Evolutionary conservation across 2,797 vertebrate species (phyloP).

Genomic region (Dendrocincla tyrannina): DNA sequence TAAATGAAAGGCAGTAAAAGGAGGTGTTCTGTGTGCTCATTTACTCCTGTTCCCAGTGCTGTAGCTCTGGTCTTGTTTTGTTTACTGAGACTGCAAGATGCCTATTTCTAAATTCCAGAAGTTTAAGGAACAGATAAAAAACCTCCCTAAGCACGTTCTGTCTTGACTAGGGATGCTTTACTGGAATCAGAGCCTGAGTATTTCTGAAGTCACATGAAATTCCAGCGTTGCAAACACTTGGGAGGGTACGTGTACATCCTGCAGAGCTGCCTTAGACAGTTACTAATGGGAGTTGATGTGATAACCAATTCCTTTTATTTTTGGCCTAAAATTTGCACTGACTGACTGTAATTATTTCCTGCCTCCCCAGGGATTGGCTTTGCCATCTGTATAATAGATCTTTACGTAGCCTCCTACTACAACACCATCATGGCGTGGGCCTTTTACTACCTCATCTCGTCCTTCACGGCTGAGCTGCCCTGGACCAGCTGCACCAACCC

Average conservation of each 20-base stretch:
- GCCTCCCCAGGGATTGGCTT: slow-evolving; percentile 89
- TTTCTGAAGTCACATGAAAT: not conserved
- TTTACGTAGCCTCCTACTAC: slow-evolving; percentile 97
- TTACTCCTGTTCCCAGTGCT: not conserved
- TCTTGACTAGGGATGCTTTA: not conserved
- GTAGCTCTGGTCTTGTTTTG: not conserved
- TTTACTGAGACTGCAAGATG: not conserved
- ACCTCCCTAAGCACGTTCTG: not conserved
- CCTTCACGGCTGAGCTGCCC: slow-evolving; percentile 87
- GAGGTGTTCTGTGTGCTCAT: not conserved
- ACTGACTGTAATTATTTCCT: not conserved
- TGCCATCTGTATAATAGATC: slow-evolving; percentile 95
- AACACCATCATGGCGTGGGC: slow-evolving; percentile 99
- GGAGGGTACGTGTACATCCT: not conserved
- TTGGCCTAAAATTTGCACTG: not conserved
- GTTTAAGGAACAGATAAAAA: not conserved
- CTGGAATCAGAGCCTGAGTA: not conserved
- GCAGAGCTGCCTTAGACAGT: not conserved
- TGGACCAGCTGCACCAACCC: slow-evolving; percentile 92
- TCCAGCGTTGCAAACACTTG: not conserved
- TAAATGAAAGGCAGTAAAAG: not conserved
- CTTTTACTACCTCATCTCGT: slow-evolving; percentile 95
- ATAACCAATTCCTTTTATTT: not conserved
- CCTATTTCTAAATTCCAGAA: not conserved
- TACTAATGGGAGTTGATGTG: not conserved